These are phyloP conservation scores for Crenuchus spilurus DNA, from an alignment of 2,797 vertebrate genomes.

Conservation along the genomic window DNA sequence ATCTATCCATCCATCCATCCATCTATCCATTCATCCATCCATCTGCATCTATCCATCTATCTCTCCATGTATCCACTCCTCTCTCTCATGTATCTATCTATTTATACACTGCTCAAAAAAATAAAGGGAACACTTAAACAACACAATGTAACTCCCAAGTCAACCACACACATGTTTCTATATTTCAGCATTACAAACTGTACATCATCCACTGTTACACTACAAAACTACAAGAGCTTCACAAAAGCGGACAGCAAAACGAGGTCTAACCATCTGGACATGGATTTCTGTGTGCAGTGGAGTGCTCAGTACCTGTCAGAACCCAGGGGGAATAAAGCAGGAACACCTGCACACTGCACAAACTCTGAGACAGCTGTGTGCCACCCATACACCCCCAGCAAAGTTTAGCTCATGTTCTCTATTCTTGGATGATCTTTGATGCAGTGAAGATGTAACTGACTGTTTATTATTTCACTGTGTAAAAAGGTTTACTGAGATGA, in stretches of 20 bases:
- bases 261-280: conserved; percentile 35
- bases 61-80: too few species aligned
- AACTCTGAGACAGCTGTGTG: conserved; percentile 1
- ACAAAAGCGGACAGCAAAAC: conserved; percentile 19
- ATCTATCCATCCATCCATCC: too few species aligned
- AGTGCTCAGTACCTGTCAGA: conserved; percentile 6
- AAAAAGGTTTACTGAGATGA: conserved; percentile 26
- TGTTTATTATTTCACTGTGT: too few species aligned
- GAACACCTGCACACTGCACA: conserved; percentile 15
- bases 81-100: too few species aligned
- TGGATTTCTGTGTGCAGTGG: neutral
- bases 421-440: neutral
- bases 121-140: too few species aligned
- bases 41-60: too few species aligned
- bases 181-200: too few species aligned
- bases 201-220: neutral
- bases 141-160: too few species aligned
- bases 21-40: too few species aligned
- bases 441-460: neutral
- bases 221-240: neutral
- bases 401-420: neutral
- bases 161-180: too few species aligned
- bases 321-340: neutral
- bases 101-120: too few species aligned
- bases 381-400: neutral